A percentile compares a stretch with the other conserved stretches of the same genome.
Evolutionary conservation across 2,888 invertebrate species (phyloP).

Genomic region (Mechanitis messenoides): DNA sequence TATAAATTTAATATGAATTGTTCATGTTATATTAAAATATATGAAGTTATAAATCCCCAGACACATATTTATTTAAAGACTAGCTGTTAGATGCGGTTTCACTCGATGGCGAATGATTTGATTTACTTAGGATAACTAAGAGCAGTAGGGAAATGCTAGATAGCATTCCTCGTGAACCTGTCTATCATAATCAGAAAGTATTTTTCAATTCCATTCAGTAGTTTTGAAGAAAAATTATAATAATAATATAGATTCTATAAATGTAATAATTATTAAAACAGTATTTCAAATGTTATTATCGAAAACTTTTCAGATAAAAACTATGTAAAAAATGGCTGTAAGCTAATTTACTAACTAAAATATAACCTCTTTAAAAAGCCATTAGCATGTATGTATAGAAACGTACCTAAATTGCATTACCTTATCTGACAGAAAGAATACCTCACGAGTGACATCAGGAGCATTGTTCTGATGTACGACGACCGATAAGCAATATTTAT

Average conservation of each 20-base stretch:
- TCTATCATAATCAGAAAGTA: too few relatives aligned
- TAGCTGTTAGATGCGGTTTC: too few relatives aligned
- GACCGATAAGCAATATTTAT: conserved; percentile 31
- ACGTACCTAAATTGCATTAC: conserved; percentile 25
- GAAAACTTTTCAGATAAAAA: not conserved
- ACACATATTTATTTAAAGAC: too few relatives aligned
- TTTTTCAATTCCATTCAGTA: too few relatives aligned
- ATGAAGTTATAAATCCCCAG: not conserved
- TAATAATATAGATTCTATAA: too few relatives aligned
- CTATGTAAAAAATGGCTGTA: not conserved
- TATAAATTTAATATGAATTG: too few relatives aligned
- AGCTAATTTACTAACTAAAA: conserved; percentile 4
- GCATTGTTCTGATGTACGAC: conserved; percentile 52
- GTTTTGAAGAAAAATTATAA: too few relatives aligned
- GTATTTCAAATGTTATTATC: not conserved
- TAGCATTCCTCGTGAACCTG: too few relatives aligned
- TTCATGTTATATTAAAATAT: not conserved
- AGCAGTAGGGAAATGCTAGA: too few relatives aligned
- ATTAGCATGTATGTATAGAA: conserved; percentile 2
- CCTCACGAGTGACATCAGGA: conserved; percentile 56
- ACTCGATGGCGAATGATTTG: too few relatives aligned
- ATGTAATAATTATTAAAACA: too few relatives aligned
- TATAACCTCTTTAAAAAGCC: conserved; percentile 1
- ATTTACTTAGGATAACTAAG: too few relatives aligned
- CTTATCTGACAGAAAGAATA: conserved; percentile 37